phyloP scores from a whole-genome alignment of 2,113 vertebrate species.

The Thomomys bottae region DNA sequence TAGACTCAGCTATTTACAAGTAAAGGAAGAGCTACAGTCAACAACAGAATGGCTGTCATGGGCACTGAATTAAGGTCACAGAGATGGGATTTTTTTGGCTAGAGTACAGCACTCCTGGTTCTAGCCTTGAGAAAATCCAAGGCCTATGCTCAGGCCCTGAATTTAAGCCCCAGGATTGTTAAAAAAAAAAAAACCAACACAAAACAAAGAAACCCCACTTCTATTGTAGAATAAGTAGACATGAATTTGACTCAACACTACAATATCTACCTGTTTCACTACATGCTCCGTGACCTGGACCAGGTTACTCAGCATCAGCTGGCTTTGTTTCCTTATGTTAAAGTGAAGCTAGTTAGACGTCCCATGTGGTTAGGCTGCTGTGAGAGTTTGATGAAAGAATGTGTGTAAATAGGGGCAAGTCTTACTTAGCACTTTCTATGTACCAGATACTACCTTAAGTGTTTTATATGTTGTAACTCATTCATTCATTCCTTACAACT shows the following conservation, averaged over 20 bases:
- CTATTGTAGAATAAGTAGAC: background rate
- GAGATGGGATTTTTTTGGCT: background rate
- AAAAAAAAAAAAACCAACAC: too few relatives aligned
- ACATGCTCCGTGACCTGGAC: background rate
- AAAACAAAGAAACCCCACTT: too few relatives aligned
- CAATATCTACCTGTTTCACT: too few relatives aligned
- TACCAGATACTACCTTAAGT: background rate
- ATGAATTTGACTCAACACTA: background rate
- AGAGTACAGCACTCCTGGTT: background rate
- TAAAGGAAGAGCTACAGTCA: background rate
- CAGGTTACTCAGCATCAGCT: background rate
- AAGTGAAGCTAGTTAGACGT: background rate
- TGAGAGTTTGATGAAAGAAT: background rate
- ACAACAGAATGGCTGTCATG: background rate
- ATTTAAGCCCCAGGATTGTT: too few relatives aligned
- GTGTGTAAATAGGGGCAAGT: background rate
- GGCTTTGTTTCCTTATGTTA: background rate
- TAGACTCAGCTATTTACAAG: background rate
- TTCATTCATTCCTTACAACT: background rate
- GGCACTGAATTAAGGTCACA: background rate
- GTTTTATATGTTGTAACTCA: conserved; percentile 10
- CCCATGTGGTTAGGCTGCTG: background rate
- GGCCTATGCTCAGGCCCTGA: too few relatives aligned
- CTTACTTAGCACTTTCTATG: background rate
- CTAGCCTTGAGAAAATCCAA: too few relatives aligned